phyloP scores from a whole-genome alignment of 2,797 vertebrate genomes.

The Tragelaphus eurycerus region DNA sequence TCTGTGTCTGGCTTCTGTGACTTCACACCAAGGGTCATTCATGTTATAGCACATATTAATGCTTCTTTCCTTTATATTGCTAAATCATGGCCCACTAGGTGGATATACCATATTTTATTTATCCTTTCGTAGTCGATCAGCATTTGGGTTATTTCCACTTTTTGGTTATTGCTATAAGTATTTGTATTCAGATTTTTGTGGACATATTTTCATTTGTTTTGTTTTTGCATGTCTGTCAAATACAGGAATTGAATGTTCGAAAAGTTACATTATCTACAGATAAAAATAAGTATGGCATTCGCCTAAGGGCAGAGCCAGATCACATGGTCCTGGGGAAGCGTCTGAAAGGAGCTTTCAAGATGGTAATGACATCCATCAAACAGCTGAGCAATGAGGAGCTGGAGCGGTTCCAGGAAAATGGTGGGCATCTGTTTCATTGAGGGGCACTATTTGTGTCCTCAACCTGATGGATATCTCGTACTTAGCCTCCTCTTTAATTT shows the following conservation, averaged over 20 bases:
- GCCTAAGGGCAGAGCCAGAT: slow-evolving; percentile 94
- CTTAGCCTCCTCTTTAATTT: background rate
- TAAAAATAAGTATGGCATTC: slow-evolving; percentile 94
- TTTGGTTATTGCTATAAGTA: background rate
- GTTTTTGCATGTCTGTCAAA: background rate
- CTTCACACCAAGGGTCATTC: background rate
- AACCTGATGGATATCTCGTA: rapidly evolving
- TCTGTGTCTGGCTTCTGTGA: background rate
- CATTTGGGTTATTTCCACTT: background rate
- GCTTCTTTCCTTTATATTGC: background rate
- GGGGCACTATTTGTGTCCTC: background rate
- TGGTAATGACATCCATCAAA: slow-evolving; percentile 90
- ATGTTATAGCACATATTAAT: background rate
- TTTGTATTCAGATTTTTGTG: background rate
- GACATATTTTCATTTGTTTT: background rate
- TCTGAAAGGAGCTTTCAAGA: slow-evolving; percentile 95
- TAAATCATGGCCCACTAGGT: background rate
- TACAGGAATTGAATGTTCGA: slow-evolving; percentile 95
- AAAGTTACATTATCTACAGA: slow-evolving; percentile 93
- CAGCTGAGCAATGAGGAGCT: slow-evolving; percentile 92
- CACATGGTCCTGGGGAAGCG: slow-evolving; percentile 98
- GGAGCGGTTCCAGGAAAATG: slow-evolving; percentile 93
- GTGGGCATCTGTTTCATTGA: slow-evolving; percentile 70
- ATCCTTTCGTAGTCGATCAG: background rate
- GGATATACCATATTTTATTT: background rate